Conservation (phyloP, 2,888 invertebrate genomes). For the Aleiodes testaceus region DNA sequence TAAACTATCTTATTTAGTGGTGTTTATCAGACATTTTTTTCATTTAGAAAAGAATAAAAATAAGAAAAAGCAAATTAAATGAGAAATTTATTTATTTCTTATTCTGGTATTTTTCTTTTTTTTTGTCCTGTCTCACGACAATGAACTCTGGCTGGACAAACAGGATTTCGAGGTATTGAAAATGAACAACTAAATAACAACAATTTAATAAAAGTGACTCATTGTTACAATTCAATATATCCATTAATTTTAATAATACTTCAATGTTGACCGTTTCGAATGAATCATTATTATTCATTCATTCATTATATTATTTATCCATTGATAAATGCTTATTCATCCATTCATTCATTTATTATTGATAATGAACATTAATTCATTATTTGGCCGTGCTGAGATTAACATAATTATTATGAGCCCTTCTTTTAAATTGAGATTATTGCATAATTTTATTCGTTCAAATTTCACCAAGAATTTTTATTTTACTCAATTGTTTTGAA, state of each 20-base stretch:
- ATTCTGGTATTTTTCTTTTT: constrained; percentile 82
- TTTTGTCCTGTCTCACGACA: constrained; percentile 81
- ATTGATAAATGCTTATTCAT: constrained; percentile 10
- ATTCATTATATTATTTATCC: constrained; percentile 26
- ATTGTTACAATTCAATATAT: constrained; percentile 66
- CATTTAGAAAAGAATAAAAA: background rate
- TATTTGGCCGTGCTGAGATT: constrained; percentile 19
- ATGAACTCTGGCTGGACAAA: constrained; percentile 76
- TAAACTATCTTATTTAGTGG: constrained; percentile 24
- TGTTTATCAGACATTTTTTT: constrained; percentile 18
- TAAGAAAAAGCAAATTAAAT: background rate
- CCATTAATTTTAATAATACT: constrained; percentile 54
- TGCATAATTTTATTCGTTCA: constrained; percentile 11
- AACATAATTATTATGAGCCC: constrained; percentile 12
- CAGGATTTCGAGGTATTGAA: constrained; percentile 89
- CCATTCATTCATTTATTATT: constrained; percentile 27
- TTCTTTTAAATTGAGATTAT: constrained; percentile 7
- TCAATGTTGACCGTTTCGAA: constrained; percentile 68
- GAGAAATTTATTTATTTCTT: constrained; percentile 64
- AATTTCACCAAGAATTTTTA: background rate
- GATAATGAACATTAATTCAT: constrained; percentile 13
- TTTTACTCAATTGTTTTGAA: constrained; percentile 5
- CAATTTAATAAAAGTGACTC: constrained; percentile 60
- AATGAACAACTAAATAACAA: background rate
- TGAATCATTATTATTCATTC: constrained; percentile 23